These are phyloP conservation scores for Porites rus DNA, from an alignment of 92 coral and sea anemone genomes.

Conservation along the genomic window DNA sequence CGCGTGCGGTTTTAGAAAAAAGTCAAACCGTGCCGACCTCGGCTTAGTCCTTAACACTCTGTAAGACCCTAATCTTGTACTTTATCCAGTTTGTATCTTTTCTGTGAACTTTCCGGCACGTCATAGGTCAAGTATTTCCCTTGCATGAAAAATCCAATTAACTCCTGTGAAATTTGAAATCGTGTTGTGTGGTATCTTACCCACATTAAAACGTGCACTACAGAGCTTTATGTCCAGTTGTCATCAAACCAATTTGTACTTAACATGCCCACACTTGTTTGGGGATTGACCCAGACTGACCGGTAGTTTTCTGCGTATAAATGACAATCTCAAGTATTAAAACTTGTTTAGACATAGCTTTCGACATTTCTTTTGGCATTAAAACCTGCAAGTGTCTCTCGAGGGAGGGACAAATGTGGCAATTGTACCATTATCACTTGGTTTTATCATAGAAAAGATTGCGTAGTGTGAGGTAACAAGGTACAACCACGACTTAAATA, in stretches of 20 bases:
- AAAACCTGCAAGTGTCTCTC: not conserved
- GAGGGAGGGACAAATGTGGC: not conserved
- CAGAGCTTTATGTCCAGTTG: not conserved
- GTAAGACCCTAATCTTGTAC: not conserved
- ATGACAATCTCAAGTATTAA: not conserved
- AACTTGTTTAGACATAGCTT: too few species aligned
- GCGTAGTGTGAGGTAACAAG: not conserved
- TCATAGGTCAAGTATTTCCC: not conserved
- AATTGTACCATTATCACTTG: not conserved
- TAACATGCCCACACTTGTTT: too few species aligned
- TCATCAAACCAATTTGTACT: not conserved
- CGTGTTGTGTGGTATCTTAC: not conserved
- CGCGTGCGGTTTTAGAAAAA: not conserved
- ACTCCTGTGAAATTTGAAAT: not conserved
- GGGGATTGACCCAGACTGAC: too few species aligned
- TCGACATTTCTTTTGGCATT: not conserved
- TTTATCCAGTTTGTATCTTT: conserved; percentile 6
- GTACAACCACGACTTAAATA: not conserved
- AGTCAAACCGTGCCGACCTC: not conserved
- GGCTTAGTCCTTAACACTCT: not conserved
- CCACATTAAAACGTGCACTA: not conserved
- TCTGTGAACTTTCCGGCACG: not conserved
- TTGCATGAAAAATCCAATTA: not conserved
- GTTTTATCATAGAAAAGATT: not conserved
- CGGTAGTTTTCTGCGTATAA: not conserved